Conservation (phyloP, 2,797 vertebrate species). For the Ptychadena robeensis region DNA sequence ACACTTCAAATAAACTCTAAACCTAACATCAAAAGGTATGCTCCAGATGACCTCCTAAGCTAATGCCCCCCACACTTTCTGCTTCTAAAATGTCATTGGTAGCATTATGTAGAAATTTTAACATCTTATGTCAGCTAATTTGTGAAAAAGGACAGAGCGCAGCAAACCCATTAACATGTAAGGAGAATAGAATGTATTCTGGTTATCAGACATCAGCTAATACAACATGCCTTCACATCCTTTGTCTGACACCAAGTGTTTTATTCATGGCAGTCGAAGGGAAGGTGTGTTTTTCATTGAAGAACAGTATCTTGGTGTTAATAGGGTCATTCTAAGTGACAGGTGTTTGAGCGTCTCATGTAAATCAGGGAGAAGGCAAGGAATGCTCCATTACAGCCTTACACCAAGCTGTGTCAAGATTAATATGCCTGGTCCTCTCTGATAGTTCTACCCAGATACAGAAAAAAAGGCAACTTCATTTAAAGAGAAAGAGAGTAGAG, state of each 20-base stretch:
- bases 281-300: conserved; percentile 56
- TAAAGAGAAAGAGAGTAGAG: neutral
- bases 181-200: conserved; percentile 11
- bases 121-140: conserved; percentile 19
- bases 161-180: conserved; percentile 43
- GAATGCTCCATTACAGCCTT: conserved; percentile 56
- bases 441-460: conserved; percentile 33
- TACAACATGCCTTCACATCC: conserved; percentile 49
- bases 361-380: conserved; percentile 54
- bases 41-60: too few relatives aligned
- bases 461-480: conserved; percentile 5
- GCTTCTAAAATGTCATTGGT: conserved; percentile 5
- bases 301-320: conserved; percentile 55
- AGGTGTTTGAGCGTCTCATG: conserved; percentile 59
- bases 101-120: conserved; percentile 6
- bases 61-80: too few relatives aligned
- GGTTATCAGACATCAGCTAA: conserved; percentile 55
- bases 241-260: conserved; percentile 44
- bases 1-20: too few relatives aligned
- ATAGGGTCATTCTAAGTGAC: conserved; percentile 60
- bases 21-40: too few relatives aligned
- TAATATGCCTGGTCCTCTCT: conserved; percentile 51
- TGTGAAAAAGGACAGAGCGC: conserved; percentile 13
- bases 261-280: conserved; percentile 50
- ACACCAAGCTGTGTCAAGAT: conserved; percentile 53